Evolutionary conservation across 2,113 vertebrate species (phyloP), one percentile per base, ranked within the genome.

Genomic region (Callithrix jacchus): DNA sequence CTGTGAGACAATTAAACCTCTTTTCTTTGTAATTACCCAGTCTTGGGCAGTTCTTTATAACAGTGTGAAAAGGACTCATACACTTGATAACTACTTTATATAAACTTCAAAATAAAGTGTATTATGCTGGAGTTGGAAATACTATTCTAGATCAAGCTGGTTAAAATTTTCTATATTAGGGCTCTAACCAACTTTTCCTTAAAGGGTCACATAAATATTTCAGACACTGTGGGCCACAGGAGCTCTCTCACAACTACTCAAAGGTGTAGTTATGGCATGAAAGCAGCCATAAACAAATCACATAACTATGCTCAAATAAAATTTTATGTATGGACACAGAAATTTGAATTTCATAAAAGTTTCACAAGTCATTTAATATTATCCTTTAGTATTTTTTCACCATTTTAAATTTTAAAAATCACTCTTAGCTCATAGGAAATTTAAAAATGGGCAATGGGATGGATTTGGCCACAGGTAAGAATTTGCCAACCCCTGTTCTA

Each of bases 391-490:
- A 23, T 81, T 52, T 89, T 74, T 74, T 77, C 32, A 89, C 25
- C n/a, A 95, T 40, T 87, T 82, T 47, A 84, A 93, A 77, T 68
- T 49, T 14, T 49, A 77, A 93, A 93, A 83, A 64, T 37, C 54
- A 81, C 20, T 68, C 68, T 89, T 58, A 52, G 49, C 11, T 89
- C 35, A 49, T 20, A 45, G 40, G 8, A 17, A 88, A 93, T 49
- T 73, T 5, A 49, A 84, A 87, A 82, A 37, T 61, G 47, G 66
- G 35, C 27, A 74, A 79, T 21, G 32, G 21, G 8, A 61, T 80
- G 64, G 49, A 95, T 71, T 9, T 86, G 52, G 14, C 35, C 10
- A 58, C 1, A 58, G 40, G 35, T 13, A 40, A 70, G 54, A 90
- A 77, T 80, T 30, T 71, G 64, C 32, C 23, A 58, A 92, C 8